These are phyloP conservation scores for Stegophylla sp. DNA, from an alignment of 2,888 invertebrate genomes.

Conservation along the genomic window DNA sequence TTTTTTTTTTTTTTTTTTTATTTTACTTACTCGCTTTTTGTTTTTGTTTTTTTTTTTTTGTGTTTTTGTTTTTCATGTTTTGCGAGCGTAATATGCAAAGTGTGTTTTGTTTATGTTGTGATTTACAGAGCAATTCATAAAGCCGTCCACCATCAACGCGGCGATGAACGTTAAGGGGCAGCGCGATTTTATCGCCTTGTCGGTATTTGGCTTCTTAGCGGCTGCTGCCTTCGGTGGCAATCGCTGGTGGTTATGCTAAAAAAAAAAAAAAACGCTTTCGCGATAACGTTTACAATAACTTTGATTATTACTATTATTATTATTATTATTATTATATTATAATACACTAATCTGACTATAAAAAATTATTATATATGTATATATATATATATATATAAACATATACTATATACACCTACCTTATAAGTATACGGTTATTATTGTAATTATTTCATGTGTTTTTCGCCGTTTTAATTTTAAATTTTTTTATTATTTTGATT, in stretches of 20 bases:
- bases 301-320: background rate
- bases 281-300: background rate
- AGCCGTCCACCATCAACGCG: constrained; percentile 18
- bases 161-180: constrained; percentile 12
- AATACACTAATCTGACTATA: background rate
- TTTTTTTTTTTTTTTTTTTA: background rate
- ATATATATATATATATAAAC: no score
- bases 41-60: constrained; percentile 9
- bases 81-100: constrained; percentile 50
- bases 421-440: no score
- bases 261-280: constrained; percentile 1
- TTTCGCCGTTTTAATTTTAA: background rate
- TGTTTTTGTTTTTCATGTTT: constrained; percentile 5
- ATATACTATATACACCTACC: no score
- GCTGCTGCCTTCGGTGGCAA: constrained; percentile 22
- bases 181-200: constrained; percentile 5
- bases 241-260: constrained; percentile 34
- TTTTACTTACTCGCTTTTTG: background rate
- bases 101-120: constrained; percentile 57
- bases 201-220: constrained; percentile 36
- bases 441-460: background rate
- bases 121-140: constrained; percentile 52
- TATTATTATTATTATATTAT: background rate
- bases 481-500: no score
- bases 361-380: no score